Conservation (phyloP, 2,888 invertebrate genomes). For the Tetanocera ferruginea region DNA sequence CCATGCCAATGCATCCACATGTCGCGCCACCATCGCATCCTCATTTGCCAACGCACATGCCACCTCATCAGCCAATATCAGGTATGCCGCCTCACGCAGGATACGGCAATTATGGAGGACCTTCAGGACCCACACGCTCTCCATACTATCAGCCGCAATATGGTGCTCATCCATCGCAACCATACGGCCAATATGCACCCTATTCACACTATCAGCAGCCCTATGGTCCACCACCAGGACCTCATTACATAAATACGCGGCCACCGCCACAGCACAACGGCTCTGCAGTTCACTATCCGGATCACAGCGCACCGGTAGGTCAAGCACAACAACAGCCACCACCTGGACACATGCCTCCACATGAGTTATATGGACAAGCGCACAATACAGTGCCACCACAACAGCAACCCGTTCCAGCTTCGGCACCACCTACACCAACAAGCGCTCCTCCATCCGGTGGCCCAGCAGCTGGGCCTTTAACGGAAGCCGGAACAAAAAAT, state of each 20-base stretch:
- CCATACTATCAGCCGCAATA: constrained; percentile 70
- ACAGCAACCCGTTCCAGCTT: constrained; percentile 46
- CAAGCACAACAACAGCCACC: constrained; percentile 55
- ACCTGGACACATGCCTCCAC: constrained; percentile 55
- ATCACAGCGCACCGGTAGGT: constrained; percentile 50
- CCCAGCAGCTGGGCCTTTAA: constrained; percentile 47
- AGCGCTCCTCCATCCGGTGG: constrained; percentile 46
- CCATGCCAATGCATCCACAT: constrained; percentile 68
- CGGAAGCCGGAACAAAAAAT: constrained; percentile 53
- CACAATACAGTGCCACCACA: constrained; percentile 48
- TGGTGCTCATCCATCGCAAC: constrained; percentile 66
- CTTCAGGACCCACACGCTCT: constrained; percentile 64
- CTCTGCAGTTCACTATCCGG: constrained; percentile 49
- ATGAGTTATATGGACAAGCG: constrained; percentile 52
- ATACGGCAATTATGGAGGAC: constrained; percentile 67
- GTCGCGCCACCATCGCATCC: constrained; percentile 60
- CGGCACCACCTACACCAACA: constrained; percentile 50
- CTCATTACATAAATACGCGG: constrained; percentile 64
- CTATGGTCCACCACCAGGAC: constrained; percentile 64
- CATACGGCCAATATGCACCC: constrained; percentile 65
- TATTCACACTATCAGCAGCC: constrained; percentile 69
- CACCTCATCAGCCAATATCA: constrained; percentile 63
- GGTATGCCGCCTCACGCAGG: constrained; percentile 66
- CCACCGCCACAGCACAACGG: constrained; percentile 62
- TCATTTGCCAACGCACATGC: constrained; percentile 65